Evolutionary conservation across 1,140 invertebrate species (phyloP).

Genomic region (Lamellibrachia luymesi): DNA sequence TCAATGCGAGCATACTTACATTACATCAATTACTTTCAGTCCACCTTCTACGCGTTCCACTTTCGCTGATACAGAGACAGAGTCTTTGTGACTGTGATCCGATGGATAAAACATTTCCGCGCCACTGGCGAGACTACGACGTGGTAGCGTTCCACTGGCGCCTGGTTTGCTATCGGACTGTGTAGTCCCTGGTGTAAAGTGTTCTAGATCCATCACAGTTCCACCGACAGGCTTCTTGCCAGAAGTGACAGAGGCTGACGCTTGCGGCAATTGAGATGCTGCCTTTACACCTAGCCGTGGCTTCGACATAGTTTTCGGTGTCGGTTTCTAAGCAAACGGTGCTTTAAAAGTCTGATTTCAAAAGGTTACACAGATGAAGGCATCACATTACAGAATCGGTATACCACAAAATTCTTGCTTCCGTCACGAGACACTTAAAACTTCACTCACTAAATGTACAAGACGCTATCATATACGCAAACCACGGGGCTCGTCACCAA

Average conservation of each 20-base stretch:
- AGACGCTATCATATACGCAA: background rate
- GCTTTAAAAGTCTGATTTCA: background rate
- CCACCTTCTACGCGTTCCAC: background rate
- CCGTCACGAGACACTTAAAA: background rate
- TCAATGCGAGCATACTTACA: background rate
- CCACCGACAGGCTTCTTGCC: background rate
- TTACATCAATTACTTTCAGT: background rate
- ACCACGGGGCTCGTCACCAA: background rate
- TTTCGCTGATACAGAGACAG: background rate
- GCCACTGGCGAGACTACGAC: no score
- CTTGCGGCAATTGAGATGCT: background rate
- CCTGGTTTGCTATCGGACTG: no score
- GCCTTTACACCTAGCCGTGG: background rate
- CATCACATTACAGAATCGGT: background rate
- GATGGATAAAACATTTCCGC: no score
- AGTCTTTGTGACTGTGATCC: no score
- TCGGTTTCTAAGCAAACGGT: background rate
- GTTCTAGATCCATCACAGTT: no score
- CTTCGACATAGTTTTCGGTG: background rate
- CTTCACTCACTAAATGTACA: background rate
- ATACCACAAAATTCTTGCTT: background rate
- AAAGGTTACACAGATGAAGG: background rate
- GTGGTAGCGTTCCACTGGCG: no score
- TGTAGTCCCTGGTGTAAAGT: no score
- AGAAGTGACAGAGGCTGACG: background rate